Percentiles rank a stretch among this genome's conserved stretches.
Evolutionary conservation across 2,888 invertebrate genomes (phyloP).

Genomic region (Drosophila kambysellisi): DNA sequence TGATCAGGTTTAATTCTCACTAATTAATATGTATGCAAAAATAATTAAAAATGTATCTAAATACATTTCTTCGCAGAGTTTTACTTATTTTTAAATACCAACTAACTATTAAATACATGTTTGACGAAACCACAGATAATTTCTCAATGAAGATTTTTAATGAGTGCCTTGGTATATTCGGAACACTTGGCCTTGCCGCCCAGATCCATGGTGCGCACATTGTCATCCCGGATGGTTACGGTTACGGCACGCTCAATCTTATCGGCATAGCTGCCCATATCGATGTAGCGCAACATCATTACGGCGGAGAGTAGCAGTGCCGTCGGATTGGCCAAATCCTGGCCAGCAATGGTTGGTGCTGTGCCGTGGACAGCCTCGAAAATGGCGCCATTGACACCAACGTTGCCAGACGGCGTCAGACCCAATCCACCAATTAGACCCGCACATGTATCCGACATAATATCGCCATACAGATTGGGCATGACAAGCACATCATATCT

Average conservation of each 20-base stretch:
- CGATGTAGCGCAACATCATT: constrained; percentile 98
- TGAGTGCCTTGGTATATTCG: constrained; percentile 92
- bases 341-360: constrained; percentile 98
- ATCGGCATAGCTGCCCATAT: constrained; percentile 90
- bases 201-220: constrained; percentile 95
- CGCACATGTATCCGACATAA: constrained; percentile 99
- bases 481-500: constrained; percentile 98
- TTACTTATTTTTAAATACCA: not conserved
- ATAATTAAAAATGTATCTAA: not conserved
- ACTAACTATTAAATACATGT: not conserved
- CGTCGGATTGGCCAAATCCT: constrained; percentile 99
- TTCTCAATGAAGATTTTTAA: constrained; percentile 51
- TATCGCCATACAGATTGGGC: constrained; percentile 99
- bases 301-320: constrained; percentile 97
- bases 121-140: no score
- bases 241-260: constrained; percentile 93
- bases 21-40: not conserved
- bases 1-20: constrained; percentile 21
- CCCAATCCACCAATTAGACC: constrained; percentile 99
- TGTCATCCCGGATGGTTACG: constrained; percentile 93
- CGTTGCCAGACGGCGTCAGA: constrained; percentile 98
- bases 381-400: constrained; percentile 97
- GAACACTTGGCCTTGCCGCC: constrained; percentile 98
- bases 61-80: not conserved
- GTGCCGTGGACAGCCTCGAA: constrained; percentile 99